phyloP scores from a whole-genome alignment of 1,140 invertebrate genomes.

The Gonatopus flavifemur region DNA sequence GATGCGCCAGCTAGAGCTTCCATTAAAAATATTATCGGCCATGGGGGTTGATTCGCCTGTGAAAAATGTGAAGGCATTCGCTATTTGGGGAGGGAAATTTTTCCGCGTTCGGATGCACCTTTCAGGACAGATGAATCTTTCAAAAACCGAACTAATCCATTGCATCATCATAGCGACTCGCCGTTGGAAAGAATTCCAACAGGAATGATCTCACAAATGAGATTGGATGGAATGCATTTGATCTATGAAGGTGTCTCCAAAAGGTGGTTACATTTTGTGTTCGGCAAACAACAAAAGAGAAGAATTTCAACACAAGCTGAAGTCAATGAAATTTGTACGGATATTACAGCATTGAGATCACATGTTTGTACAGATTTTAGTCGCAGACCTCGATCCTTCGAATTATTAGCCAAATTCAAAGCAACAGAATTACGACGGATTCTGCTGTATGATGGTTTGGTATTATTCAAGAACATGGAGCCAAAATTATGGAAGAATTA shows the following conservation, averaged over 20 bases:
- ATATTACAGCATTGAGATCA: neutral
- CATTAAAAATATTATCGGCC: constrained; percentile 2
- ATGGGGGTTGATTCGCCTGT: constrained; percentile 8
- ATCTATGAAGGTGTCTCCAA: too few species aligned
- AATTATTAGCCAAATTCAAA: constrained; percentile 1
- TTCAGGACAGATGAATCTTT: neutral
- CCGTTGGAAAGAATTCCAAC: neutral
- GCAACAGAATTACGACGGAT: constrained; percentile 8
- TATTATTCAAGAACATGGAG: neutral
- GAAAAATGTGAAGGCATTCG: constrained; percentile 10
- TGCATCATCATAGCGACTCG: too few species aligned
- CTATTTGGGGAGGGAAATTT: neutral
- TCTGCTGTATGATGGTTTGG: constrained; percentile 2
- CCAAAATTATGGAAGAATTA: constrained; percentile 7
- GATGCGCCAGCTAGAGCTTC: too few species aligned
- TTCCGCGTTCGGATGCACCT: constrained; percentile 1
- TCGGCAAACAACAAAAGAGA: neutral
- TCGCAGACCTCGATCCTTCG: neutral
- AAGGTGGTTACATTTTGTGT: too few species aligned
- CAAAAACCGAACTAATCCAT: too few species aligned
- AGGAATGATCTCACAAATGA: neutral
- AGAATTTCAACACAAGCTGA: neutral
- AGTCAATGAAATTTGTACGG: too few species aligned
- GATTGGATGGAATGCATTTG: neutral
- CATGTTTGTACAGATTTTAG: neutral